phyloP scores from a whole-genome alignment of 2,797 vertebrate genomes.

The Lerista edwardsae region DNA sequence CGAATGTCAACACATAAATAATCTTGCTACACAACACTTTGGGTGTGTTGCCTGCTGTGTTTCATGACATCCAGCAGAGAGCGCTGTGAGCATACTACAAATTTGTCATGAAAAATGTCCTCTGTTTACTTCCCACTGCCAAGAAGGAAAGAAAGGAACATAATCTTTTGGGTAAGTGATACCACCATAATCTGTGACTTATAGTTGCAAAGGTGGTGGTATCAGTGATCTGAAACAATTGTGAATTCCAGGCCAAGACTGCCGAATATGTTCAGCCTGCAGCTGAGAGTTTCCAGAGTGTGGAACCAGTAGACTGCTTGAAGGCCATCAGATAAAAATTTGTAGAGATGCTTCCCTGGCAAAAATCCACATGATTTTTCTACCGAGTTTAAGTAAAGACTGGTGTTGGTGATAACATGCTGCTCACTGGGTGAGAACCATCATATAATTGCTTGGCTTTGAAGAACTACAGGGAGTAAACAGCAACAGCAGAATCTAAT shows the following conservation, averaged over 20 bases:
- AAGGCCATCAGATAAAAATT: constrained; percentile 27
- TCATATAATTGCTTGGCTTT: constrained; percentile 76
- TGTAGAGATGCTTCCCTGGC: constrained; percentile 2
- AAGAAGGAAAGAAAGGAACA: neutral
- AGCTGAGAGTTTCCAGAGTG: neutral
- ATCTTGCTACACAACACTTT: neutral
- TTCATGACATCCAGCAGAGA: constrained; percentile 68
- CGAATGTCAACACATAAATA: neutral
- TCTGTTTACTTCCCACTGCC: neutral
- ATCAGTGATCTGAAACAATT: constrained; percentile 8
- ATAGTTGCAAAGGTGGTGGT: constrained; percentile 6
- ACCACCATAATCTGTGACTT: accelerated
- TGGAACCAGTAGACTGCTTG: constrained; percentile 43
- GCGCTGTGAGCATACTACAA: constrained; percentile 58
- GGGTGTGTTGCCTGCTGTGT: neutral
- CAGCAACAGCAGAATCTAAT: constrained; percentile 80
- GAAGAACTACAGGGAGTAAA: constrained; percentile 80
- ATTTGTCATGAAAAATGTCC: neutral
- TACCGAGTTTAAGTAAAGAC: constrained; percentile 19
- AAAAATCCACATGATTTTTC: neutral
- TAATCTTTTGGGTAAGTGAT: neutral
- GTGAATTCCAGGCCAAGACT: neutral
- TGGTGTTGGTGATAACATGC: constrained; percentile 66
- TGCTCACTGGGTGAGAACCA: constrained; percentile 68
- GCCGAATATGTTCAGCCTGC: constrained; percentile 8